Percentiles rank a stretch among this genome's conserved stretches.
Conservation (phyloP, 2,113 vertebrate genomes). For the Tinamus guttatus region DNA sequence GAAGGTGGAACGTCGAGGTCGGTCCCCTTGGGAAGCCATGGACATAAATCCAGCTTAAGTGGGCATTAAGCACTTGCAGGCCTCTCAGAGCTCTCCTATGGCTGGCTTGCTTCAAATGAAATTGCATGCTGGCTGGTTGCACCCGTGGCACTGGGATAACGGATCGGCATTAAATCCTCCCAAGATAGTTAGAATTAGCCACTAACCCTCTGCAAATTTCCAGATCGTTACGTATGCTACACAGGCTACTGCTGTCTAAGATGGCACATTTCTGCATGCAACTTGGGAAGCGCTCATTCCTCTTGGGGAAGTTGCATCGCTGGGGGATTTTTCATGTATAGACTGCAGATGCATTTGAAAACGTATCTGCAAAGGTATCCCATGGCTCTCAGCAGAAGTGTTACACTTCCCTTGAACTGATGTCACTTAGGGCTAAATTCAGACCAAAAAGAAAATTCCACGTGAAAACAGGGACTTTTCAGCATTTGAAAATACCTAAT, state of each 20-base stretch:
- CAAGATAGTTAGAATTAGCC: not conserved
- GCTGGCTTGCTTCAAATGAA: not conserved
- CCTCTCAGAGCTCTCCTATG: not conserved
- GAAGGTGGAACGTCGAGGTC: not conserved
- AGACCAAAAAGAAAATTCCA: not conserved
- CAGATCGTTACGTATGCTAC: accelerated
- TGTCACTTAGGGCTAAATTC: not conserved
- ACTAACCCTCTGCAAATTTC: not conserved
- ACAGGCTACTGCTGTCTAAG: not conserved
- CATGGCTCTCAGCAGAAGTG: not conserved
- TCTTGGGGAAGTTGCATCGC: not conserved
- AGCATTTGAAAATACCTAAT: slow-evolving; percentile 11
- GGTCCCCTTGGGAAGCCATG: not conserved
- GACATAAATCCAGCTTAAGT: not conserved
- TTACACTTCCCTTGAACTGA: not conserved
- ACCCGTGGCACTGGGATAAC: not conserved
- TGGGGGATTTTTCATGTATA: not conserved
- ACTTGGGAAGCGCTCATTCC: not conserved
- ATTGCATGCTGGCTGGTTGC: not conserved
- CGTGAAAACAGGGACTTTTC: not conserved
- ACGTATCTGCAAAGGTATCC: not conserved
- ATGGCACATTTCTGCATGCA: accelerated
- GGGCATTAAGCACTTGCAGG: not conserved
- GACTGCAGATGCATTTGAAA: not conserved
- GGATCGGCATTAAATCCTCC: not conserved